Percentiles rank a stretch among this genome's conserved stretches.
Evolutionary conservation across 2,888 invertebrate species (phyloP).

Genomic region (Tenthredo livida): DNA sequence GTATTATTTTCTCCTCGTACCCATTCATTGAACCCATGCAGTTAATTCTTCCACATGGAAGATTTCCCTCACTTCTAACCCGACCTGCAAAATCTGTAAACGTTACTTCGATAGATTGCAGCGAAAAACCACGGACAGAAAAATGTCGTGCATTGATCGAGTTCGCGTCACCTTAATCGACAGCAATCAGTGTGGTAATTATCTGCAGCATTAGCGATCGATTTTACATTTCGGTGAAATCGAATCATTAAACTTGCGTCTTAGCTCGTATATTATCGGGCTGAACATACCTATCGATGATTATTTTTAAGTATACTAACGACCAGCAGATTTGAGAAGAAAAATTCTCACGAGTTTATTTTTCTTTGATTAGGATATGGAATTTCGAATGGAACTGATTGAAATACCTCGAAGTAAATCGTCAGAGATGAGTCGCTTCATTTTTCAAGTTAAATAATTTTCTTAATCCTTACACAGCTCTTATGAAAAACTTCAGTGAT

Average conservation of each 20-base stretch:
- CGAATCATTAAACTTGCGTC: neutral
- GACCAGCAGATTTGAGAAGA: constrained; percentile 12
- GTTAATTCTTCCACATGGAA: neutral
- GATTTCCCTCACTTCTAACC: neutral
- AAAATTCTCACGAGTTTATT: neutral
- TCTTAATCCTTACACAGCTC: constrained; percentile 33
- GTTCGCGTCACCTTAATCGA: neutral
- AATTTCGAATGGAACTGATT: neutral
- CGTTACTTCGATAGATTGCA: neutral
- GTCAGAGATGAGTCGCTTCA: constrained; percentile 37
- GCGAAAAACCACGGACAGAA: neutral
- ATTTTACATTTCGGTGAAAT: neutral
- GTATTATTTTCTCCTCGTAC: neutral
- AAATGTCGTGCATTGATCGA: neutral
- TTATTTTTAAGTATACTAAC: neutral
- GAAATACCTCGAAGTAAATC: constrained; percentile 40
- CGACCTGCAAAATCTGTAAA: neutral
- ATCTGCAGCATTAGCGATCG: neutral
- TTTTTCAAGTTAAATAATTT: constrained; percentile 15
- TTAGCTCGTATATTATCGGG: neutral
- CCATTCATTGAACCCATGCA: neutral
- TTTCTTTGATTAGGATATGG: neutral
- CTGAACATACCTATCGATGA: neutral
- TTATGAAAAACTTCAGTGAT: neutral
- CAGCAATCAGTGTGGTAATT: neutral